Evolutionary conservation across 1,140 invertebrate species (phyloP).

Genomic region (Anoplophora glabripennis): DNA sequence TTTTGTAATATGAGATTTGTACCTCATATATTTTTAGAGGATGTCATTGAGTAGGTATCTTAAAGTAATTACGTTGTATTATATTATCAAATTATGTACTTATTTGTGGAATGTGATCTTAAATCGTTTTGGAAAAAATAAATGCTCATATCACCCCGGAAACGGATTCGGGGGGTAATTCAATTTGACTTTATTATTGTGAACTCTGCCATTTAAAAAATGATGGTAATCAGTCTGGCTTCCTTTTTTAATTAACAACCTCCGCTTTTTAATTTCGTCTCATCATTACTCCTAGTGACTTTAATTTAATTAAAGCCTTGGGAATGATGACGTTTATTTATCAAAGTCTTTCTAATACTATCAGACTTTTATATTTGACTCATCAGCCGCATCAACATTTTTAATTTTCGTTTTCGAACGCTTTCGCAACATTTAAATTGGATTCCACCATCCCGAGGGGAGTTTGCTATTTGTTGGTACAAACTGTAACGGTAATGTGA

Average conservation of each 20-base stretch:
- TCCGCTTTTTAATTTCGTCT: constrained; percentile 42
- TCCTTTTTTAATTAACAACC: constrained; percentile 40
- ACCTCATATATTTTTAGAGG: too few species aligned
- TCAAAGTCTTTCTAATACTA: constrained; percentile 18
- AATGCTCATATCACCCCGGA: background rate
- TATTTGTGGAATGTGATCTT: background rate
- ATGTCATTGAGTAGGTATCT: too few species aligned
- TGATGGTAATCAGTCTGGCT: constrained; percentile 34
- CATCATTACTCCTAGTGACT: constrained; percentile 37
- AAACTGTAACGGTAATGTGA: constrained; percentile 11
- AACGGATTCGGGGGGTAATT: background rate
- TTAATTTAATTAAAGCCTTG: constrained; percentile 41
- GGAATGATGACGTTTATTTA: constrained; percentile 35
- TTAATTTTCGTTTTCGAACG: constrained; percentile 4
- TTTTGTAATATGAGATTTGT: too few species aligned
- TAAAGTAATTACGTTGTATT: background rate
- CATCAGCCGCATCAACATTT: background rate
- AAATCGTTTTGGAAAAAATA: background rate
- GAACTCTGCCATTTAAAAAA: constrained; percentile 27
- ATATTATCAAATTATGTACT: background rate
- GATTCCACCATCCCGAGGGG: constrained; percentile 6
- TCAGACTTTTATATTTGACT: background rate
- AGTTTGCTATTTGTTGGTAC: background rate
- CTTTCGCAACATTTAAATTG: constrained; percentile 12
- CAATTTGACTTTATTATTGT: constrained; percentile 12